Conservation (phyloP, 2,113 vertebrate species). For the Datnioides undecimradiatus region DNA sequence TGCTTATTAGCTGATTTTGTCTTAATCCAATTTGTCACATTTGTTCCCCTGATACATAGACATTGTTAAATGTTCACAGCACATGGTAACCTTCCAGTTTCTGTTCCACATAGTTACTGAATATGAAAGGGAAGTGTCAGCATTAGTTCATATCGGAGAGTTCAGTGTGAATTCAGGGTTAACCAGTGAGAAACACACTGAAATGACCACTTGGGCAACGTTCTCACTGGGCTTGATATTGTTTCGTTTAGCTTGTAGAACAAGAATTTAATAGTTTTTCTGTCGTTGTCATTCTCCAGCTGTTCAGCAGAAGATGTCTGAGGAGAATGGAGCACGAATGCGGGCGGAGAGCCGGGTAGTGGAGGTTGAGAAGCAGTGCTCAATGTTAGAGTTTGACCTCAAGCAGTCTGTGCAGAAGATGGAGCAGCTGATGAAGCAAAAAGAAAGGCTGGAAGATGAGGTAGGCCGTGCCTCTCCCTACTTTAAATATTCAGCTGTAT, state of each 20-base stretch:
- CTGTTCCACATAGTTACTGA: not conserved
- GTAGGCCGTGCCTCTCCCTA: conserved; percentile 75
- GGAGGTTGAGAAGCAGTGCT: conserved; percentile 97
- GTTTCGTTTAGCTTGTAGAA: too few relatives aligned
- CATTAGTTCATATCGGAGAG: not conserved
- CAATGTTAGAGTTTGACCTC: conserved; percentile 97
- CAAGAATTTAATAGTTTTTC: not conserved
- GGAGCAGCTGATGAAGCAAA: conserved; percentile 95
- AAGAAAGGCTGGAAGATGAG: conserved; percentile 96
- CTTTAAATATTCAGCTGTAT: not conserved
- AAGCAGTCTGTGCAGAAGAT: conserved; percentile 97
- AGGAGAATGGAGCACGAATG: conserved; percentile 92
- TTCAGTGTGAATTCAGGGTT: not conserved
- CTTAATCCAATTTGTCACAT: too few relatives aligned
- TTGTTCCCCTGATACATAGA: too few relatives aligned
- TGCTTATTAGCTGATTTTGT: too few relatives aligned
- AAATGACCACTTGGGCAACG: not conserved
- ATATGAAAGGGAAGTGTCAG: too few relatives aligned
- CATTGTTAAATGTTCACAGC: too few relatives aligned
- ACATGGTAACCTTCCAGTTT: too few relatives aligned
- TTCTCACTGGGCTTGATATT: too few relatives aligned
- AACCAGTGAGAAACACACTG: not conserved
- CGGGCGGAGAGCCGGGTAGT: conserved; percentile 93
- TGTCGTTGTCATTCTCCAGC: conserved; percentile 77
- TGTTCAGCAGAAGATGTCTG: conserved; percentile 96